Conservation (phyloP, 2,888 invertebrate genomes). For the Andrena haemorrhoa region DNA sequence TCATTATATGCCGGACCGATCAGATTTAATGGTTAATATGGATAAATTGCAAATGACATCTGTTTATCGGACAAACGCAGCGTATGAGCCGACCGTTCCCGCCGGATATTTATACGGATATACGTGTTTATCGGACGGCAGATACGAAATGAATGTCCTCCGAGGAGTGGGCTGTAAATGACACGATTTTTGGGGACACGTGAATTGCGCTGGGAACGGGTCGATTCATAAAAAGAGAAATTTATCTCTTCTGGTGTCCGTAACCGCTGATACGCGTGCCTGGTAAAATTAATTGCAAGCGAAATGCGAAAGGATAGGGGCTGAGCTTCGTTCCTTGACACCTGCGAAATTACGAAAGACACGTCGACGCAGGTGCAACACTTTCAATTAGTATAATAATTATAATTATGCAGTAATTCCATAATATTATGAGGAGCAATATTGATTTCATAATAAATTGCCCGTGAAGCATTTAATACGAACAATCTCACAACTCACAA, state of each 20-base stretch:
- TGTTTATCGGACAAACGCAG: conserved; percentile 51
- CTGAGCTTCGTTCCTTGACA: no score
- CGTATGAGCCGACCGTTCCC: conserved; percentile 26
- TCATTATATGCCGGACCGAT: conserved; percentile 28
- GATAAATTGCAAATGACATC: conserved; percentile 62
- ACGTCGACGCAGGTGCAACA: no score
- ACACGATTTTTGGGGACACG: conserved; percentile 26
- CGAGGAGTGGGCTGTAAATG: conserved; percentile 31
- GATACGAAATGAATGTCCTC: conserved; percentile 48
- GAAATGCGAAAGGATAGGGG: background rate
- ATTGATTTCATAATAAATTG: no score
- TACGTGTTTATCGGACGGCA: conserved; percentile 28
- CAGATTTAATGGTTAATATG: conserved; percentile 54
- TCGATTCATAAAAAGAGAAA: conserved; percentile 22
- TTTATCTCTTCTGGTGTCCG: conserved; percentile 21
- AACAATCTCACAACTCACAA: no score
- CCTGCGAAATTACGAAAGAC: no score
- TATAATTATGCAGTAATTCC: no score
- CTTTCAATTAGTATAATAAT: no score
- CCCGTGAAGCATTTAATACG: no score
- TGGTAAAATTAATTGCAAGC: conserved; percentile 30
- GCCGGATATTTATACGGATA: conserved; percentile 43
- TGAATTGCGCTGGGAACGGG: background rate
- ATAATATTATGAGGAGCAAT: no score
- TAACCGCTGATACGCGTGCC: background rate